These are phyloP conservation scores for Henricia sp. DNA, from an alignment of 53 echinoderm and acorn worm species.

Conservation along the genomic window DNA sequence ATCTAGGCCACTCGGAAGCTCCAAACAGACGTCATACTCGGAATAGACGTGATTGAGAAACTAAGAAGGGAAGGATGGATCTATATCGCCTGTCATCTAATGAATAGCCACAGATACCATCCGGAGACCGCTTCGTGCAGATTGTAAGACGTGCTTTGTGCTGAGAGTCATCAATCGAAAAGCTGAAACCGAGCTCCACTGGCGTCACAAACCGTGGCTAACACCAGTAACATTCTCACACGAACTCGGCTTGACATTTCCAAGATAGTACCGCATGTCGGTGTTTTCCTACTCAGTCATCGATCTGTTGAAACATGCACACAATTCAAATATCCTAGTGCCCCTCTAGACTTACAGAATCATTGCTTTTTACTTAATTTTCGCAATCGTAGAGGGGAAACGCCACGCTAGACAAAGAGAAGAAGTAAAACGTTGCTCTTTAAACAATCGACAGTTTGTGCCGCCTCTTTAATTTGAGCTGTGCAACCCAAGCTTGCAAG, in stretches of 20 bases:
- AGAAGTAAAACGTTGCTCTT: not conserved
- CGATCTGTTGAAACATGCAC: slow-evolving; percentile 8
- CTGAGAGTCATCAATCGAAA: too few species aligned
- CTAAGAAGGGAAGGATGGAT: not conserved
- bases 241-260: slow-evolving; percentile 10
- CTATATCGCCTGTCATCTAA: not conserved
- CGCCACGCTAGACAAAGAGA: not conserved
- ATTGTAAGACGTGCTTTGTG: too few species aligned
- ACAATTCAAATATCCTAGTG: slow-evolving; percentile 1
- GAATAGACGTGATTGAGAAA: slow-evolving; percentile 1
- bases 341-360: not conserved
- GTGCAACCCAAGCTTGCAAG: slow-evolving; percentile 13
- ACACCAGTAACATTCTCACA: not conserved
- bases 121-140: too few species aligned
- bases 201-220: not conserved
- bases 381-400: not conserved
- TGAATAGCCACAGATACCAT: too few species aligned
- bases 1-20: slow-evolving; percentile 10
- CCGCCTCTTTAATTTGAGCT: slow-evolving; percentile 20
- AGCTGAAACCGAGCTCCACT: not conserved
- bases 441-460: slow-evolving; percentile 20
- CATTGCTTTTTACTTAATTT: not conserved
- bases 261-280: slow-evolving; percentile 1
- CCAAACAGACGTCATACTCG: slow-evolving; percentile 31
- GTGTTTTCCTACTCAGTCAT: not conserved